Evolutionary conservation across 2,888 invertebrate species (phyloP).

Genomic region (Gastrophysa polygoni): DNA sequence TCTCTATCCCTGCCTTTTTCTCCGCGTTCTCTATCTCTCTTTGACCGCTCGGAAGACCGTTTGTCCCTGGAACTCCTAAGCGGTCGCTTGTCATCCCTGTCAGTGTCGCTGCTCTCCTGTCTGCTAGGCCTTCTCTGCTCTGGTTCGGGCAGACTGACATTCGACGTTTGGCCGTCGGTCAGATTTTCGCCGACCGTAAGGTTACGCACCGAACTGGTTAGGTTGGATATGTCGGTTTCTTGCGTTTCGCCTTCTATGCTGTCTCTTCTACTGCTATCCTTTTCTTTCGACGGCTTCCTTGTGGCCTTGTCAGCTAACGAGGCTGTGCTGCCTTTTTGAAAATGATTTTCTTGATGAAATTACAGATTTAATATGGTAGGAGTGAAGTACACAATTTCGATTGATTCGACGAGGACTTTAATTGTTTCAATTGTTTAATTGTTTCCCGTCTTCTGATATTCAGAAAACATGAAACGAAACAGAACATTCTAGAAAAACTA

Average conservation of each 20-base stretch:
- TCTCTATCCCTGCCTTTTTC: slow-evolving; percentile 33
- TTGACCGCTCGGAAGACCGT: slow-evolving; percentile 32
- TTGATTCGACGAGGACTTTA: too few species aligned
- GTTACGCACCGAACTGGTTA: slow-evolving; percentile 52
- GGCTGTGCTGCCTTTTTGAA: not conserved
- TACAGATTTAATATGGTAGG: too few species aligned
- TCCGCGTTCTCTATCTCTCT: slow-evolving; percentile 35
- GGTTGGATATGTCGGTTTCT: slow-evolving; percentile 42
- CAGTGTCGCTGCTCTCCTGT: slow-evolving; percentile 53
- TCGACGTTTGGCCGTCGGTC: slow-evolving; percentile 43
- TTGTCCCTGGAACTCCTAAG: slow-evolving; percentile 34
- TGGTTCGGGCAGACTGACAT: slow-evolving; percentile 37
- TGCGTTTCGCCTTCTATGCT: slow-evolving; percentile 49
- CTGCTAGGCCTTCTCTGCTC: slow-evolving; percentile 41
- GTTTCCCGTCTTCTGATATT: too few species aligned
- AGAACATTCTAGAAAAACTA: too few species aligned
- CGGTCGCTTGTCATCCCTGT: slow-evolving; percentile 43
- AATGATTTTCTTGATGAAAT: too few species aligned
- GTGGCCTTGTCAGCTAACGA: slow-evolving; percentile 39
- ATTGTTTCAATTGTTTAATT: too few species aligned
- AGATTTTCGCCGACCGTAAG: slow-evolving; percentile 54
- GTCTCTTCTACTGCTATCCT: slow-evolving; percentile 40
- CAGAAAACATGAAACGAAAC: too few species aligned
- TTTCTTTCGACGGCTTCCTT: slow-evolving; percentile 48
- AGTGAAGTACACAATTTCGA: too few species aligned